phyloP scores from a whole-genome alignment of 2,797 vertebrate species.

The Cyclura pinguis region DNA sequence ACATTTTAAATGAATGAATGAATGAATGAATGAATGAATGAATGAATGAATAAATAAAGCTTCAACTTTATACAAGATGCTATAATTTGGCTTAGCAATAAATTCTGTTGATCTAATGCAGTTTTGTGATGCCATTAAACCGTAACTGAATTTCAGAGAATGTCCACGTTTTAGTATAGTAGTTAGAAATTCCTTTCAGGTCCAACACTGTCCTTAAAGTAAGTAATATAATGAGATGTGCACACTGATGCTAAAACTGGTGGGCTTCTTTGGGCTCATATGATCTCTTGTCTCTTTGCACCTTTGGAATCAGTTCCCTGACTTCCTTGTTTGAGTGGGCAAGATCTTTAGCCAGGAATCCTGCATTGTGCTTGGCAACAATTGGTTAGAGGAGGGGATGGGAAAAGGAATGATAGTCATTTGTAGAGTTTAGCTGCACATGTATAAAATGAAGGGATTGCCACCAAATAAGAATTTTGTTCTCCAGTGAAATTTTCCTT shows the following conservation, averaged over 20 bases:
- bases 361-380: no score
- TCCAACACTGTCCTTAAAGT: slow-evolving; percentile 42
- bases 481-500: no score
- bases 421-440: not conserved
- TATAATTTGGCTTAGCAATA: not conserved
- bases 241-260: not conserved
- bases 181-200: slow-evolving; percentile 31
- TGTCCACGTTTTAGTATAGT: not conserved
- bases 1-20: not conserved
- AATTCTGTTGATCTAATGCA: not conserved
- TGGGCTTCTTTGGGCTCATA: not conserved
- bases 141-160: not conserved
- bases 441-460: no score
- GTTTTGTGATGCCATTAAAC: not conserved
- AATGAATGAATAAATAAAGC: not conserved
- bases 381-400: no score
- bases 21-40: not conserved
- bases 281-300: not conserved
- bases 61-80: not conserved
- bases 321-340: not conserved
- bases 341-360: not conserved
- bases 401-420: not conserved
- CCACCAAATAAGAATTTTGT: no score
- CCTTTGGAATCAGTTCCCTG: not conserved
- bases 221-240: slow-evolving; percentile 3